Conservation (phyloP, 2,797 vertebrate genomes). For the Chaetophractus vellerosus region DNA sequence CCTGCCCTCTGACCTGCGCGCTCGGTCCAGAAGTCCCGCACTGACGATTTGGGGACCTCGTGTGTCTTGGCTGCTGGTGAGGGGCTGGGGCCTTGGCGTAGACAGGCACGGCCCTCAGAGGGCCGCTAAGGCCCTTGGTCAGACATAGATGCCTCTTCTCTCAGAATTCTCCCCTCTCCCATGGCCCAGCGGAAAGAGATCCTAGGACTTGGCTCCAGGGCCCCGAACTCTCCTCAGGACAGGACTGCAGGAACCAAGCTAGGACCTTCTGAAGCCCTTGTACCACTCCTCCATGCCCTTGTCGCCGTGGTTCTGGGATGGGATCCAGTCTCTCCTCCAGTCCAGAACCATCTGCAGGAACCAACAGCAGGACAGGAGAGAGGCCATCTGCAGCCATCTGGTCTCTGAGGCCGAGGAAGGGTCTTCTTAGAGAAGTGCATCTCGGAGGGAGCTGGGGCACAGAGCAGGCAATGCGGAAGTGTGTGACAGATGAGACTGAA, state of each 20-base stretch:
- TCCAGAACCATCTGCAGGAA: not conserved
- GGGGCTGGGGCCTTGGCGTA: not conserved
- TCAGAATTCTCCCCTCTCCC: not conserved
- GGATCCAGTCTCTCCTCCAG: not conserved
- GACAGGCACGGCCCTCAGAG: too few relatives aligned
- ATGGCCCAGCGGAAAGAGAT: not conserved
- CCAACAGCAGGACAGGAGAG: not conserved
- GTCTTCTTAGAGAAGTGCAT: not conserved
- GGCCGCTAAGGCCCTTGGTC: not conserved
- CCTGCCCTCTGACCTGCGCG: not conserved
- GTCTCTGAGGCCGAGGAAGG: not conserved
- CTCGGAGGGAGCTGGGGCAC: not conserved
- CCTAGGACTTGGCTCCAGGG: not conserved
- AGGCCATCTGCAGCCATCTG: not conserved
- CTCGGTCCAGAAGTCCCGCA: not conserved
- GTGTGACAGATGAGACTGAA: not conserved
- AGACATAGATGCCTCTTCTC: not conserved
- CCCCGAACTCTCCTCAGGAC: not conserved
- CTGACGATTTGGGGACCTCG: not conserved
- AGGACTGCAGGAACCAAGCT: not conserved
- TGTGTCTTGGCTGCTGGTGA: not conserved
- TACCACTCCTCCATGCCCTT: not conserved
- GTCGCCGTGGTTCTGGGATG: not conserved
- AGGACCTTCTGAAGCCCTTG: too few relatives aligned
- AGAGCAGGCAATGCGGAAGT: not conserved